Evolutionary conservation across 2,888 invertebrate genomes (phyloP), one percentile per base, ranked within the genome.

Genomic region (Euspilapteryx auroguttella): DNA sequence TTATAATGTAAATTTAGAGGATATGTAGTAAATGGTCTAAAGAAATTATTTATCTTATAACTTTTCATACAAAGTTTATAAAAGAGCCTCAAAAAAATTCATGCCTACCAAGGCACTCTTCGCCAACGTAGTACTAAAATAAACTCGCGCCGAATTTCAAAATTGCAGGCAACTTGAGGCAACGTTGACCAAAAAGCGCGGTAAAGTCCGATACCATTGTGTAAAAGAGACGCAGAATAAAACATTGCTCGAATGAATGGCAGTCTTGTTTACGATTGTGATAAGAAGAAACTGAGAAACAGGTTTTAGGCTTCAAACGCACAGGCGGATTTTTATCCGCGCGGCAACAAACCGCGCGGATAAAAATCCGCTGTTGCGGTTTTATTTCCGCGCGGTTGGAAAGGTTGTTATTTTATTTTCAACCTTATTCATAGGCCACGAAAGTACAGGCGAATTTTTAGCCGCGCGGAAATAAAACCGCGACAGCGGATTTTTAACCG

Each of bases 161-260:
- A 71, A 9, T 9, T 65, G 56, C 69, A 66, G 71, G 68, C 69
- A 69, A 69, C 71, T 65, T 69, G 58, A 12, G n/a, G 8, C 49
- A 49, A n/a, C n/a, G n/a, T n/a, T n/a, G n/a, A n/a, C n/a, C 52
- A 51, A 65, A 66, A 75, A 68, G 68, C 73, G 73, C 73, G 73
- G 68, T 55, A 71, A 28, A 22, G 14, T 23, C 14, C 8, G 12
- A 4, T 17, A 4, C 8, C 14, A 53, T 47, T 40, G 73, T 48
- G 57, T 44, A 73, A 75, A 65, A 73, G 73, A 63, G 73, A 75
- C 45, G 64, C 66, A 68, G n/a, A 68, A 71, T 71, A 73, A 75
- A 73, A 75, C 71, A 71, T 55, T 53, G 54, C 56, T 49, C 53
- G 31, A 5, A 49, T 64, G 62, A 57, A 61, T 56, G 58, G 55